Base-by-base conservation (phyloP, 1,140 invertebrate genomes). In the Drusus annulatus region DNA sequence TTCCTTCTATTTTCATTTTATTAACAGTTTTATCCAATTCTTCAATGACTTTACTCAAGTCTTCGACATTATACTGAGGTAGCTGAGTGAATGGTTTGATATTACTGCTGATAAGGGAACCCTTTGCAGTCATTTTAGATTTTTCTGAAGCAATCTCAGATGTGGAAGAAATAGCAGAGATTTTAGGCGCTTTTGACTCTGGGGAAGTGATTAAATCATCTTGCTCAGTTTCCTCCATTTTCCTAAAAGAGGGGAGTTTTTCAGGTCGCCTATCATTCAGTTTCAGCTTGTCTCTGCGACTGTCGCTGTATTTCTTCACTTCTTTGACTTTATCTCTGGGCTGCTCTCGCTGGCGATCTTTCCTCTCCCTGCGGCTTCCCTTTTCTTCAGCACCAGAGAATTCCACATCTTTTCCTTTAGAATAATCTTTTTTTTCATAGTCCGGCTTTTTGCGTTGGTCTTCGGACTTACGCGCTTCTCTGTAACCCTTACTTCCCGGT, bases 41-140 rank as follows among this genome's bases (percentile, higher is more conserved):
- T 62, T 89, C 88, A 65, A 90, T 88, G 7, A 90, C 83, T 85
- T 89, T 89, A 1, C 86, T 85, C 58, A 89, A 84, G 83, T 89
- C 87, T 83, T 89, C 87, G 74, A 86, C 88, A 81, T 89, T 90
- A 5, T 89, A 87, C 84, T 89, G 87, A 6, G 88, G 88, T 45
- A 89, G 82, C 84, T 89, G 88, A 31, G 88, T 90, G 45, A 89
- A 89, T 10, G 89, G 89, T 85, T 89, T 90, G 56, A 89, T 89
- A 76, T 89, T 88, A 80, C 89, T 88, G 84, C 88, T 85, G 2
- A 79, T 60, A 15, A 76, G 62, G 58, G 73, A 51, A 10, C 23
- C 45, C 58, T 83, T 81, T 10, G 51, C 3, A 68, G 25, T 36
- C 51, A 36, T 65, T 52, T 28, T 56, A 13, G 63, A 10, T 69